Evolutionary conservation across 2,888 invertebrate species (phyloP).

Genomic region (Perithous albicinctus): DNA sequence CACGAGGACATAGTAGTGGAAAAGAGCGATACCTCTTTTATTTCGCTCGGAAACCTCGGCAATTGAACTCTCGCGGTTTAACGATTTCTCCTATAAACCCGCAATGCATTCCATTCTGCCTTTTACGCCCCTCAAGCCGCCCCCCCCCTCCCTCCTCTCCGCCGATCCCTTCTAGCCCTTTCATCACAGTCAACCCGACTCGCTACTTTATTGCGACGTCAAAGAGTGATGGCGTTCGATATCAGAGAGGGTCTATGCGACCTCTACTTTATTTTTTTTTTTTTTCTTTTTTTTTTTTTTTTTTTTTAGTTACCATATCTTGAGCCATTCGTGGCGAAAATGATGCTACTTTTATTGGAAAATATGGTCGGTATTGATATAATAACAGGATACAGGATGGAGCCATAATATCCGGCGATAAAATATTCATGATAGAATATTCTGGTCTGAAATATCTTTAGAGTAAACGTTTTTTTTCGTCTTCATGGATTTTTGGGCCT

Average conservation of each 20-base stretch:
- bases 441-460: too few species aligned
- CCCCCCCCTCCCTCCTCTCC: too few species aligned
- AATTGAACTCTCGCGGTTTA: slow-evolving; percentile 28
- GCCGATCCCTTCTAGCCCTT: background rate
- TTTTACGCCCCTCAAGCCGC: too few species aligned
- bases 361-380: too few species aligned
- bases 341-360: background rate
- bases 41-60: slow-evolving; percentile 12
- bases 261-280: background rate
- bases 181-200: background rate
- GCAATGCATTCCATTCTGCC: slow-evolving; percentile 22
- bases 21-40: slow-evolving; percentile 15
- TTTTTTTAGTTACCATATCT: background rate
- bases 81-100: slow-evolving; percentile 29
- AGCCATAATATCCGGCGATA: too few species aligned
- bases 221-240: slow-evolving; percentile 13
- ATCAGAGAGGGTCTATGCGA: slow-evolving; percentile 9
- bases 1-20: background rate
- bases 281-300: background rate
- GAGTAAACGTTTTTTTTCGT: too few species aligned
- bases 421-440: too few species aligned
- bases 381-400: too few species aligned
- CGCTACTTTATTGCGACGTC: slow-evolving; percentile 7
- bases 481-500: too few species aligned
- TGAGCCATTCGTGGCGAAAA: background rate